Percentiles rank a stretch among this genome's conserved stretches.
Evolutionary conservation across 92 coral and sea anemone genomes (phyloP).

Genomic region (Palythoa grandiflora): DNA sequence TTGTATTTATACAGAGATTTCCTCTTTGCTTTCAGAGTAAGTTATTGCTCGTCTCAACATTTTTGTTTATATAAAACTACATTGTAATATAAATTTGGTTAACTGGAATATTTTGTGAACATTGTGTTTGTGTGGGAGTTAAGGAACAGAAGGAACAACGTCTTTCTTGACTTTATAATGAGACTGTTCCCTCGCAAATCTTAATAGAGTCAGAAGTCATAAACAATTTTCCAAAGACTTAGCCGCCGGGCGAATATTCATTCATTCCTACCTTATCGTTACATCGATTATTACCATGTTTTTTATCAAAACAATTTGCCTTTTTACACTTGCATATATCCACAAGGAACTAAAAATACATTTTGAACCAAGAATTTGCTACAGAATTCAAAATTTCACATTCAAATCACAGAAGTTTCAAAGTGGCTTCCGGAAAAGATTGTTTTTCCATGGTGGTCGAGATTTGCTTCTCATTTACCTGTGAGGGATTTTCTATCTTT

Average conservation of each 20-base stretch:
- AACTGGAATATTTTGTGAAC: background rate
- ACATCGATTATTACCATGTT: background rate
- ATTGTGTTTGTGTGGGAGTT: background rate
- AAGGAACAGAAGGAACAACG: background rate
- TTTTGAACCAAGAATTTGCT: too few relatives aligned
- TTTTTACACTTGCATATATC: background rate
- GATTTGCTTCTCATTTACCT: too few relatives aligned
- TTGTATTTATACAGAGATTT: conserved; percentile 18
- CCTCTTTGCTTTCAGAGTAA: background rate
- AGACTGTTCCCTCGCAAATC: background rate
- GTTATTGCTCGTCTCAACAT: background rate
- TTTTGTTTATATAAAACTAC: background rate
- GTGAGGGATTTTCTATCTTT: too few relatives aligned
- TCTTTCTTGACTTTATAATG: background rate
- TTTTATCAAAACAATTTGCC: background rate
- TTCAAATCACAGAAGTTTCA: too few relatives aligned
- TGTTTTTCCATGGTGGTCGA: too few relatives aligned
- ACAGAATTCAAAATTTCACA: too few relatives aligned
- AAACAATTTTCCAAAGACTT: background rate
- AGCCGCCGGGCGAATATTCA: conserved; percentile 3
- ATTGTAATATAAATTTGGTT: background rate
- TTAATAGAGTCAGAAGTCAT: background rate
- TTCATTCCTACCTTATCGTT: background rate
- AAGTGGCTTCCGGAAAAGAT: too few relatives aligned
- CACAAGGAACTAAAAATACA: background rate